Conservation (phyloP, 37 sponge, comb jelly and placozoan genomes). For the Spongilla lacustris region DNA sequence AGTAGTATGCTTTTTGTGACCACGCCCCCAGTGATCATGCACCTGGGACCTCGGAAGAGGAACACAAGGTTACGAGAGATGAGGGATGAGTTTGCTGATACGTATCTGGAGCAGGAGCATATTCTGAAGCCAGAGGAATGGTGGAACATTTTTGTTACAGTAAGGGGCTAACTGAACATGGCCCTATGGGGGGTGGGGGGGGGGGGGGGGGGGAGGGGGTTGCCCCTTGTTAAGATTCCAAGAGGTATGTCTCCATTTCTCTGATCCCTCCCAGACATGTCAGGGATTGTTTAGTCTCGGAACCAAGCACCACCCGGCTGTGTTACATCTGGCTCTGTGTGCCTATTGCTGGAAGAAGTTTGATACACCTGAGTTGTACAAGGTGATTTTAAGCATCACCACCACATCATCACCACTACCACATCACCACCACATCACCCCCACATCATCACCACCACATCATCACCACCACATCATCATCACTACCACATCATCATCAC, state of each 20-base stretch:
- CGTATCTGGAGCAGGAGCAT: not conserved
- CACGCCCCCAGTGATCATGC: not conserved
- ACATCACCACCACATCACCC: not conserved
- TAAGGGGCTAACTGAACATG: not conserved
- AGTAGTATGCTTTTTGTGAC: not conserved
- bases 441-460: not conserved
- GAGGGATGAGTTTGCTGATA: not conserved
- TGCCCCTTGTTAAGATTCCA: too few species aligned
- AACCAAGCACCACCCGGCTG: not conserved
- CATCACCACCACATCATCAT: not conserved
- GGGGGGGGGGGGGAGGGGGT: too few species aligned
- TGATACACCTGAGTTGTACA: not conserved
- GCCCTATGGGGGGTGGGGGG: too few species aligned
- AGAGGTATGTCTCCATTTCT: not conserved
- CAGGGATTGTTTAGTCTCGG: not conserved
- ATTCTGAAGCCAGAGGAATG: not conserved
- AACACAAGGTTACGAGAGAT: conserved; percentile 6
- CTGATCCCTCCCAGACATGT: not conserved
- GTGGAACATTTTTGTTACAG: conserved; percentile 10
- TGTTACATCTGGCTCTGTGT: not conserved
- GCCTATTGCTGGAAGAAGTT: not conserved
- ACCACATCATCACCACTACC: not conserved
- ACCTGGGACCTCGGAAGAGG: not conserved
- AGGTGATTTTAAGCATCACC: not conserved
- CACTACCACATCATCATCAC: not conserved